Evolutionary conservation across 2,113 vertebrate species (phyloP).

Genomic region (Trematomus loennbergii): DNA sequence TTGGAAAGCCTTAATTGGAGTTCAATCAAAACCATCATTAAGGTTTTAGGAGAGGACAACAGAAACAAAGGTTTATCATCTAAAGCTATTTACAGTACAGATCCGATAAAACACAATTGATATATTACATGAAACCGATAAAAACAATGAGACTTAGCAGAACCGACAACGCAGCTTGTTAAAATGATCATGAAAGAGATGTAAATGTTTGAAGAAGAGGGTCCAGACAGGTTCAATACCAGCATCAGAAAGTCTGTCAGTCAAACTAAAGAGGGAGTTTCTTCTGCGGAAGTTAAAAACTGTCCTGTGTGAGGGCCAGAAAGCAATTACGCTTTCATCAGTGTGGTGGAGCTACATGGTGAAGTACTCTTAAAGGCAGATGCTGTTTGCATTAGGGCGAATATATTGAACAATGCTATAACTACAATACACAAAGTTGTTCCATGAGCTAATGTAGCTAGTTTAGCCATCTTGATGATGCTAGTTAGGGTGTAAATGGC

Average conservation of each 20-base stretch:
- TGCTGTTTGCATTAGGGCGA: no score
- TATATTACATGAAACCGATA: background rate
- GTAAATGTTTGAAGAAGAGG: background rate
- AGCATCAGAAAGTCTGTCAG: background rate
- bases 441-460: no score
- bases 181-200: slow-evolving; percentile 6
- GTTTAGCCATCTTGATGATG: no score
- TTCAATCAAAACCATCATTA: background rate
- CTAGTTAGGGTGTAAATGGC: no score
- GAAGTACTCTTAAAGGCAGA: background rate
- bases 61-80: background rate
- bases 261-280: background rate
- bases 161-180: background rate
- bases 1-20: no score
- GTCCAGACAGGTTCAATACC: background rate
- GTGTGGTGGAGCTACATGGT: background rate
- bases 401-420: no score
- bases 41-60: background rate
- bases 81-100: background rate
- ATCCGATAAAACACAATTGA: slow-evolving; percentile 14
- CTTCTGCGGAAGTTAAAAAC: background rate
- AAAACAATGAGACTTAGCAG: background rate
- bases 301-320: no score
- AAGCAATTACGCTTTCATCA: background rate
- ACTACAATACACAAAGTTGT: no score